Conservation (phyloP, 2,113 vertebrate genomes). For the Tragelaphus scriptus region DNA sequence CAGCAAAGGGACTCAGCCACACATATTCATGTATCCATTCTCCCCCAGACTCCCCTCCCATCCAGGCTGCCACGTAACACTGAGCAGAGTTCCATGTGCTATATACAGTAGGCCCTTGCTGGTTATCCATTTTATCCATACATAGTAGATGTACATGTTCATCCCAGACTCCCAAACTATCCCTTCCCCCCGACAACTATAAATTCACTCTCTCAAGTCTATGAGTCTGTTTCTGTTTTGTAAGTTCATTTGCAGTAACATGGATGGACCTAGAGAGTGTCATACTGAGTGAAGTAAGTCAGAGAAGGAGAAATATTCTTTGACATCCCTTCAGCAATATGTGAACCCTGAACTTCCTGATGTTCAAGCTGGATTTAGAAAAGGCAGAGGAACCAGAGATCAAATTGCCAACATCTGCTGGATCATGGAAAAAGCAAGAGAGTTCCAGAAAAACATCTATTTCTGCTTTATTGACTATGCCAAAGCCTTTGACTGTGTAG, state of each 20-base stretch:
- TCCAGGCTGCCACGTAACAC: not conserved
- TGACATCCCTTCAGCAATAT: not conserved
- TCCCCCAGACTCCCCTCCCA: not conserved
- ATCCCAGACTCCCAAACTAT: not conserved
- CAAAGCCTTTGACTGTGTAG: no score
- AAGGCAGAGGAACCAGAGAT: no score
- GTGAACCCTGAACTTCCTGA: no score
- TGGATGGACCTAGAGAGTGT: not conserved
- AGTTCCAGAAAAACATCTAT: no score
- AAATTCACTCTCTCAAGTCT: not conserved
- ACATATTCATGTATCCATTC: not conserved
- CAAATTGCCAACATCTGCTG: no score
- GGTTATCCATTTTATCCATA: not conserved
- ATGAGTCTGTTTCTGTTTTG: not conserved
- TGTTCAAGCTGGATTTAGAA: no score
- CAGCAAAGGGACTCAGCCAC: not conserved
- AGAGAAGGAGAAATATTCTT: not conserved
- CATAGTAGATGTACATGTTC: not conserved
- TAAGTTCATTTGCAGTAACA: not conserved
- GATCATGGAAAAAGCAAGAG: no score
- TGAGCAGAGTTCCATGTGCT: not conserved
- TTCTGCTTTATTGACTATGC: no score
- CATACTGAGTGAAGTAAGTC: not conserved
- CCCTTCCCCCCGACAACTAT: not conserved
- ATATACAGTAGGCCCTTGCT: not conserved